Evolutionary conservation across 2,888 invertebrate genomes (phyloP), one percentile per base, ranked within the genome.

Genomic region (Flexamia atlantica): DNA sequence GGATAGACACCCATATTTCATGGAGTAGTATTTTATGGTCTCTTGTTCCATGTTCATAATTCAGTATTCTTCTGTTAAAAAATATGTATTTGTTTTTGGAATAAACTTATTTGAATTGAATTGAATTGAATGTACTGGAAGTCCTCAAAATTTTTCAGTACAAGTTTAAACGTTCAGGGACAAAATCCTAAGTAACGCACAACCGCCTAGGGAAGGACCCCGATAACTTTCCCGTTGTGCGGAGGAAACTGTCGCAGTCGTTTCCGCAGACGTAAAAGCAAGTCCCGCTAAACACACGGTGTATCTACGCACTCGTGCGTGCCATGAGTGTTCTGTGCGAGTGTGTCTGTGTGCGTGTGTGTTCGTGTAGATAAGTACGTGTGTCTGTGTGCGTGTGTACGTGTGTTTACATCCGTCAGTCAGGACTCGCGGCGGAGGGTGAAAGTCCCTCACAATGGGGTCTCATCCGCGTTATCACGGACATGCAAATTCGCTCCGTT

Each of bases 291-390:
- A 60, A 60, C 60, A 60, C 57, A 14, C 2, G 1, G 57, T 57
- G 32, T 81, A 60, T 36, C 30, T 64, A 30, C 60, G 60, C 60
- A 32, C 60, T 53, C 60, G 81, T 81, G 81, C 60, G 81, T 57
- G 76, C 46, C 23, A n/a, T 42, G 74, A 10, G 40, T 40, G 74
- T 74, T 1, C 3, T 28, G 5, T 28, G 10, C 17, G 3, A 1
- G 40, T 1, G 74, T n/a, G 74, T n/a, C 40, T 74, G 36, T 46
- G 76, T 76, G 76, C 50, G 76, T 76, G 76, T 76, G 74, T 17
- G 46, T 10, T 4, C 46, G 46, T 46, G 40, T 72, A 12, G 28
- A 23, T 72, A 23, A n/a, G 72, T 72, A 32, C 23, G 53, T 53
- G 53, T 53, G 53, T 53, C 4, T 53, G 53, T 57, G 46, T 46